phyloP scores from a whole-genome alignment of 2,888 invertebrate genomes.

The Nomada hirtipes region DNA sequence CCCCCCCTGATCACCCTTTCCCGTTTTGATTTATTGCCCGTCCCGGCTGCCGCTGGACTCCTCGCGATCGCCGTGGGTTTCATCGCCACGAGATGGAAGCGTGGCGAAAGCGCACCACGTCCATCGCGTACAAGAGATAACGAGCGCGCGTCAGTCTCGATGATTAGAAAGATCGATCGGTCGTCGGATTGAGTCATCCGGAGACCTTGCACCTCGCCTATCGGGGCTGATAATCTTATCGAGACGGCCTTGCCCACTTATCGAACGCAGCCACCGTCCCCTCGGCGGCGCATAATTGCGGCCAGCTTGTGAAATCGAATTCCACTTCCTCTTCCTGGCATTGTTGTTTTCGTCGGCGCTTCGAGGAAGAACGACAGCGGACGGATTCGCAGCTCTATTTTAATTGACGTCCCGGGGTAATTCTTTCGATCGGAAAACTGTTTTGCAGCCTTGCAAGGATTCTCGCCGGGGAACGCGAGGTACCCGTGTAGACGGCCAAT shows the following conservation, averaged over 20 bases:
- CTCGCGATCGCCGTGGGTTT: conserved; percentile 15
- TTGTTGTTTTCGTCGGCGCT: too few relatives aligned
- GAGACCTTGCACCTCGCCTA: conserved; percentile 47
- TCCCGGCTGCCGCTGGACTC: not conserved
- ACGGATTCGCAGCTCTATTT: too few relatives aligned
- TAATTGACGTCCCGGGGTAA: too few relatives aligned
- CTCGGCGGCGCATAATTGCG: conserved; percentile 36
- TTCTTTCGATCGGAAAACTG: too few relatives aligned
- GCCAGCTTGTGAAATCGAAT: not conserved
- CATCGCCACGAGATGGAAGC: not conserved
- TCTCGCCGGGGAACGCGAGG: not conserved
- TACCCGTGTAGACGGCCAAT: not conserved
- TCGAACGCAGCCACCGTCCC: conserved; percentile 11
- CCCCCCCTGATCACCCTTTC: conserved; percentile 34
- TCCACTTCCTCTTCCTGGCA: not conserved
- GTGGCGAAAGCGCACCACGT: conserved; percentile 4
- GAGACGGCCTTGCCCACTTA: conserved; percentile 47
- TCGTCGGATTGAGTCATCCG: conserved; percentile 35
- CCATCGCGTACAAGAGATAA: conserved; percentile 2
- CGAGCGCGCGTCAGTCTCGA: conserved; percentile 16
- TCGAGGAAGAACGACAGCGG: too few relatives aligned
- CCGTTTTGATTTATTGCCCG: conserved; percentile 41
- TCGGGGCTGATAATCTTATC: conserved; percentile 53
- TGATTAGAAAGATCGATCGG: conserved; percentile 45
- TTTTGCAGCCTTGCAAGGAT: not conserved